A percentile compares a stretch with the other conserved stretches of the same genome.
Conservation (phyloP, 2,113 vertebrate genomes). For the Cavia porcellus region DNA sequence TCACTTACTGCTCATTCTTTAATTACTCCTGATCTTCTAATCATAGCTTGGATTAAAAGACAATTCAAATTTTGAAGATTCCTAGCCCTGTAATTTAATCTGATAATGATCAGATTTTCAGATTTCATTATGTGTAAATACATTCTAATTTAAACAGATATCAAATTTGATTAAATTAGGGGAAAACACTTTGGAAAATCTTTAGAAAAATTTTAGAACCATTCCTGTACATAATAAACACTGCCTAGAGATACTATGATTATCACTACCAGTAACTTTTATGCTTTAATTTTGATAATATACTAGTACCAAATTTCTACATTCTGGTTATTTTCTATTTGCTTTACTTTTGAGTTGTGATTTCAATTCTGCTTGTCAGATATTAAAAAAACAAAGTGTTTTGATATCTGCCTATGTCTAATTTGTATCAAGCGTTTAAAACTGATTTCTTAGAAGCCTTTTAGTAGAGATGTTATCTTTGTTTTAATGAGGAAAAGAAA, state of each 20-base stretch:
- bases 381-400: background rate
- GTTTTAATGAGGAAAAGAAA: conserved; percentile 1
- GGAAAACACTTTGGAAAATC: background rate
- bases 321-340: background rate
- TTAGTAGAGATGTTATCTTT: background rate
- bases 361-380: background rate
- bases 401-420: background rate
- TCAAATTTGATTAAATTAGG: background rate
- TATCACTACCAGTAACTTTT: background rate
- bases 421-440: background rate
- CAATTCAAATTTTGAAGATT: conserved; percentile 20
- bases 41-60: background rate
- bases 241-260: background rate
- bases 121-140: background rate
- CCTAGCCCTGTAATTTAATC: background rate
- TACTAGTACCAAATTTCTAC: background rate
- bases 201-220: background rate
- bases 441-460: background rate
- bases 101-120: background rate
- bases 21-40: background rate
- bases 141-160: conserved; percentile 33
- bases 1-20: background rate
- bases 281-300: conserved; percentile 31
- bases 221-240: background rate
- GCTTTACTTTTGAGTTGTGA: background rate